Conservation (phyloP, 1,140 invertebrate species). For the Campoletis sonorensis region DNA sequence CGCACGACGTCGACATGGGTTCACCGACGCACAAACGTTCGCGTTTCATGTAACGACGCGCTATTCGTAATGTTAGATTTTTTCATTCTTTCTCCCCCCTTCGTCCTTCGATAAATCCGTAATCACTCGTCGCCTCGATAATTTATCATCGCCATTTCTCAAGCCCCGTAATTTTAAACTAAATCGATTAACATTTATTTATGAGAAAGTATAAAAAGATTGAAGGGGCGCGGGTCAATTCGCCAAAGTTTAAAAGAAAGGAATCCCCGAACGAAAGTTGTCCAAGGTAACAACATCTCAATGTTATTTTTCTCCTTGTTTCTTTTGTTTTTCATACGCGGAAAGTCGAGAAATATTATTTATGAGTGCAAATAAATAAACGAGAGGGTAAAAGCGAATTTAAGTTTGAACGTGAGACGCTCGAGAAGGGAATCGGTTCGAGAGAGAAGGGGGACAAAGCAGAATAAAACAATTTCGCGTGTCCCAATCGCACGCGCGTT, state of each 20-base stretch:
- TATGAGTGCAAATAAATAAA: background rate
- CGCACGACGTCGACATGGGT: conserved; percentile 82
- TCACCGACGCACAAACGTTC: conserved; percentile 82
- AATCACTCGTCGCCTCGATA: background rate
- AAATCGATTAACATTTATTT: conserved; percentile 58
- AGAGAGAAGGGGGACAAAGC: background rate
- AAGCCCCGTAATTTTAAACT: conserved; percentile 57
- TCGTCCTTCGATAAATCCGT: background rate
- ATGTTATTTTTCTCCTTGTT: too few species aligned
- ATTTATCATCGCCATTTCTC: background rate
- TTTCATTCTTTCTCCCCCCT: conserved; percentile 58
- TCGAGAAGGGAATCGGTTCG: background rate
- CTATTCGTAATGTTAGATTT: conserved; percentile 73
- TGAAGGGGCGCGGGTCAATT: background rate
- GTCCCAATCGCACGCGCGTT: background rate
- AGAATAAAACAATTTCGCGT: background rate
- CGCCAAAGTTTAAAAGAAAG: background rate
- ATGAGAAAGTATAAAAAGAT: background rate
- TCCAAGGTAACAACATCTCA: too few species aligned
- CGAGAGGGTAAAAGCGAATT: background rate
- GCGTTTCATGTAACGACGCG: conserved; percentile 78
- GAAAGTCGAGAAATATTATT: background rate
- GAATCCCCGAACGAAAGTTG: background rate
- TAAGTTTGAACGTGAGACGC: background rate
- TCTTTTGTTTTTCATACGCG: too few species aligned